phyloP scores from a whole-genome alignment of 2,888 invertebrate species.

The Lydus trimaculatus region DNA sequence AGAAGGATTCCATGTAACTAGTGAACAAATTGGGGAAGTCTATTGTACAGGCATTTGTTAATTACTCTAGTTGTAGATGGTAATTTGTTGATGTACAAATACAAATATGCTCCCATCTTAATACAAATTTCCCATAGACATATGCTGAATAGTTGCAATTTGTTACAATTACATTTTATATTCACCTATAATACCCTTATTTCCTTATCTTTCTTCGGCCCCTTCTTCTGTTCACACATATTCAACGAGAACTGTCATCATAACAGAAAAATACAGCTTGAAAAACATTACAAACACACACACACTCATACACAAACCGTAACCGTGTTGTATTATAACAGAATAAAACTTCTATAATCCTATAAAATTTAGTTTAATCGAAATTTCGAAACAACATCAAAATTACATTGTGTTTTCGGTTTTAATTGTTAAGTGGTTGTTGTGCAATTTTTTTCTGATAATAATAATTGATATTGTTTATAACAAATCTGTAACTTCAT shows the following conservation, averaged over 20 bases:
- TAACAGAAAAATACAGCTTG: slow-evolving; percentile 13
- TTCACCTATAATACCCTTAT: slow-evolving; percentile 22
- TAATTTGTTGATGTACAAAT: no score
- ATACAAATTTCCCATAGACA: slow-evolving; percentile 22
- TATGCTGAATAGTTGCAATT: slow-evolving; percentile 25
- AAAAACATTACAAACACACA: slow-evolving; percentile 1
- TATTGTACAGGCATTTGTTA: no score
- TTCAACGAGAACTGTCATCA: slow-evolving; percentile 10
- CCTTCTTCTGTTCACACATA: not conserved
- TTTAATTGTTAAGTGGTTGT: not conserved
- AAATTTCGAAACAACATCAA: not conserved
- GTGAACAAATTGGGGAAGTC: no score
- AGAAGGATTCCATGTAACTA: no score
- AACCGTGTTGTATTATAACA: not conserved
- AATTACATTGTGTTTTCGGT: not conserved
- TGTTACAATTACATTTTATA: slow-evolving; percentile 22
- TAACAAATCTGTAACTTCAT: no score
- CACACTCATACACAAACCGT: not conserved
- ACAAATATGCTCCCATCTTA: not conserved
- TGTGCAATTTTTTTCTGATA: not conserved
- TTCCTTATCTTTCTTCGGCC: slow-evolving; percentile 7
- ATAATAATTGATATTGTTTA: no score
- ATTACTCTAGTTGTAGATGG: no score
- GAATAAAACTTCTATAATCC: not conserved
- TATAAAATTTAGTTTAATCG: not conserved